Percentiles rank a stretch among this genome's conserved stretches.
Evolutionary conservation across 2,113 vertebrate species (phyloP).

Genomic region (Rafetus swinhoei): DNA sequence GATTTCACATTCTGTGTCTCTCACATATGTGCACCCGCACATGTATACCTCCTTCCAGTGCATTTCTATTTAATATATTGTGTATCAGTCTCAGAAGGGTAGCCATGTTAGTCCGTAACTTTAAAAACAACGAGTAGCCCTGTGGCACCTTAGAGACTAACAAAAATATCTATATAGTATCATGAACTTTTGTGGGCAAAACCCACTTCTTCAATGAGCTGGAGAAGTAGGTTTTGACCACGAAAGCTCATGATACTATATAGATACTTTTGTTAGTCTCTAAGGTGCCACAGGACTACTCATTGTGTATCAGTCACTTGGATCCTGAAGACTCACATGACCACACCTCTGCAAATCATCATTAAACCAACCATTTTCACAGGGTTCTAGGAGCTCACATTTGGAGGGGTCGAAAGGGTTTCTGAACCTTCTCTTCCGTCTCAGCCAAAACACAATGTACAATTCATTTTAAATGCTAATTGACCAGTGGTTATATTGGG

Average conservation of each 20-base stretch:
- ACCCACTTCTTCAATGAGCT: no score
- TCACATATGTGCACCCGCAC: no score
- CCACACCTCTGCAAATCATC: not conserved
- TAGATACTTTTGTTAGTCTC: no score
- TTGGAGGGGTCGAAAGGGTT: not conserved
- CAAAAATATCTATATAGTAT: no score
- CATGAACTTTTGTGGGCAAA: no score
- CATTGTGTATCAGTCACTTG: fast-evolving
- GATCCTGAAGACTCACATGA: not conserved
- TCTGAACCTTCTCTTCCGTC: not conserved
- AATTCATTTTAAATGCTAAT: not conserved
- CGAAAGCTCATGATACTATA: no score
- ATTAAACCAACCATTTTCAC: not conserved
- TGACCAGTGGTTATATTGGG: fast-evolving
- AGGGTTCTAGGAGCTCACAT: not conserved
- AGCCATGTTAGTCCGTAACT: no score
- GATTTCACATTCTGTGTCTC: not conserved
- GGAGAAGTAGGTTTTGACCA: no score
- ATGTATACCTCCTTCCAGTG: fast-evolving
- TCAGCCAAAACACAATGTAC: not conserved
- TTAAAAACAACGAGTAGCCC: no score
- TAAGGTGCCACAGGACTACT: no score
- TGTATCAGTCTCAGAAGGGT: not conserved
- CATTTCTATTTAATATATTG: fast-evolving
- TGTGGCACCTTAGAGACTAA: no score